Evolutionary conservation across 2,113 vertebrate species (phyloP).

Genomic region (Aramus guarauna): DNA sequence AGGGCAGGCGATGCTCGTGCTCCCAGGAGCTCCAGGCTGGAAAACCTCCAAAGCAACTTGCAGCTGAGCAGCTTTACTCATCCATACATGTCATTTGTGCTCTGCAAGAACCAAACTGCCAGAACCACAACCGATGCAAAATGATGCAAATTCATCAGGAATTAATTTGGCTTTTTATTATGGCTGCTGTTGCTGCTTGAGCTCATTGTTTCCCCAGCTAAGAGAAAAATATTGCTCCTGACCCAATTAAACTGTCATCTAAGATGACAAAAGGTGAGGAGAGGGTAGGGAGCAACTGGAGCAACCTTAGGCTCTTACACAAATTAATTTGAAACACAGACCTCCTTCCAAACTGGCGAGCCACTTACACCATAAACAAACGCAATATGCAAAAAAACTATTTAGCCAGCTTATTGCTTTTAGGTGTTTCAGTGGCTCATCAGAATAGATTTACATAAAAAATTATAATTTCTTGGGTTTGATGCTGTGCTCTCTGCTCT

Average conservation of each 20-base stretch:
- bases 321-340: background rate
- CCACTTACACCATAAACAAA: background rate
- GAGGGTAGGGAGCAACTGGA: background rate
- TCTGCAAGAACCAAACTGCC: background rate
- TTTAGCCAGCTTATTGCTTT: background rate
- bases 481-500: background rate
- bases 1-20: background rate
- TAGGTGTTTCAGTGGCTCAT: background rate
- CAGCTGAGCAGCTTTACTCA: background rate
- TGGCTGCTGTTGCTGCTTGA: background rate
- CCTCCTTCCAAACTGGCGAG: background rate
- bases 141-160: background rate
- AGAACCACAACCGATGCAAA: background rate
- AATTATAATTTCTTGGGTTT: background rate
- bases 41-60: background rate
- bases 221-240: background rate
- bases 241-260: background rate
- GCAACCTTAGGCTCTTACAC: background rate
- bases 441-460: background rate
- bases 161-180: background rate
- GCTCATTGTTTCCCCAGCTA: background rate
- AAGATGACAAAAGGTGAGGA: background rate
- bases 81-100: background rate
- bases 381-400: background rate
- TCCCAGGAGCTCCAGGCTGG: background rate